Evolutionary conservation across 2,113 vertebrate genomes (phyloP).

Genomic region (Prolemur simus): DNA sequence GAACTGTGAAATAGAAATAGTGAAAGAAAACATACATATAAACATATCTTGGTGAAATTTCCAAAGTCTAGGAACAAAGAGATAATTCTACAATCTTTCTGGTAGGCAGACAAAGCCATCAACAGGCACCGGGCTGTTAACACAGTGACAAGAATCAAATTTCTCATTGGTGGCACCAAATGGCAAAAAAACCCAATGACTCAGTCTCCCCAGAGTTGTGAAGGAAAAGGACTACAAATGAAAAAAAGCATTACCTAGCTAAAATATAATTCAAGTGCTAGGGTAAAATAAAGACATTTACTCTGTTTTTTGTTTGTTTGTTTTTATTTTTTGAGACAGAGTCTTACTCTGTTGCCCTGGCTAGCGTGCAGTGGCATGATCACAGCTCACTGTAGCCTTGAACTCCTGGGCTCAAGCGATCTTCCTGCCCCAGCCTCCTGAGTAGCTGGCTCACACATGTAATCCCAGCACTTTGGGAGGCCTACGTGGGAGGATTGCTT

Average conservation of each 20-base stretch:
- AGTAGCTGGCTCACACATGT: too few species aligned
- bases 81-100: neutral
- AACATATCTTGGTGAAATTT: neutral
- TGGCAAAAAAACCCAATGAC: neutral
- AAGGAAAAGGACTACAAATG: neutral
- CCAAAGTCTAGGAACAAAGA: neutral
- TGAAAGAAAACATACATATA: neutral
- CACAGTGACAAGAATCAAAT: neutral
- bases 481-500: too few species aligned
- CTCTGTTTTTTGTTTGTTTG: too few species aligned
- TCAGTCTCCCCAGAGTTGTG: neutral
- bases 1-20: neutral
- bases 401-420: too few species aligned
- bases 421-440: too few species aligned
- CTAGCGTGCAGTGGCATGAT: too few species aligned
- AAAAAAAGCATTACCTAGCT: neutral
- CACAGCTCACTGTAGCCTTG: too few species aligned
- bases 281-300: neutral
- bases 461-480: too few species aligned
- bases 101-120: neutral
- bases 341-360: too few species aligned
- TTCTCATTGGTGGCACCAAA: neutral
- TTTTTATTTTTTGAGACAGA: too few species aligned
- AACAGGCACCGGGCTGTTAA: neutral
- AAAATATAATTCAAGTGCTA: neutral